A percentile compares a stretch with the other conserved stretches of the same genome.
phyloP scores from a whole-genome alignment of 1,140 invertebrate species.

The Spodoptera litura region DNA sequence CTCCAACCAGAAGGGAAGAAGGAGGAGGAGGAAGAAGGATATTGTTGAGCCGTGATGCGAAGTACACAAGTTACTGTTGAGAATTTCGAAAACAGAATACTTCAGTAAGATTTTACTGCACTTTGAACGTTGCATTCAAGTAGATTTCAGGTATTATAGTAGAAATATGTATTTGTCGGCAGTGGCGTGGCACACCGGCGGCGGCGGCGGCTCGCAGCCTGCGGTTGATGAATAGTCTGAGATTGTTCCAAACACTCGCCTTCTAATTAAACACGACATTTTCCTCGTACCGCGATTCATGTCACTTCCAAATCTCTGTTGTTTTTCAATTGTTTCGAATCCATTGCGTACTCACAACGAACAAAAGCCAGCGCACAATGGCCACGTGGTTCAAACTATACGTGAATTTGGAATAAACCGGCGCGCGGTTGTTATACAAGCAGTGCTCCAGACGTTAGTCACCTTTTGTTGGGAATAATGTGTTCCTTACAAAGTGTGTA shows the following conservation, averaged over 20 bases:
- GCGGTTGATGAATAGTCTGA: conserved; percentile 7
- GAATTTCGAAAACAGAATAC: too few species aligned
- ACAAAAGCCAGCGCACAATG: conserved; percentile 1
- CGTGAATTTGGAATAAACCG: neutral
- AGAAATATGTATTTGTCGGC: too few species aligned
- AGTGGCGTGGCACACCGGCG: too few species aligned
- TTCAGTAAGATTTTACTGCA: too few species aligned
- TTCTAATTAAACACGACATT: conserved; percentile 15
- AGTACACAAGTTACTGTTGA: too few species aligned
- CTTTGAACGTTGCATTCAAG: too few species aligned
- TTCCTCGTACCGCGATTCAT: neutral
- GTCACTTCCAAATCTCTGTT: conserved; percentile 15
- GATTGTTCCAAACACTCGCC: conserved; percentile 23
- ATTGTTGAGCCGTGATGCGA: too few species aligned
- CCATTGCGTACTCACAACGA: conserved; percentile 6
- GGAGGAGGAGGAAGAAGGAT: too few species aligned
- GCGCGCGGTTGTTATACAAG: neutral
- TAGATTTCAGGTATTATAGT: too few species aligned
- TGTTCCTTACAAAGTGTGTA: conserved; percentile 20
- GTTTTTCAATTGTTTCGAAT: conserved; percentile 28
- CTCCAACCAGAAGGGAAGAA: too few species aligned
- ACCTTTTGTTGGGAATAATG: conserved; percentile 26
- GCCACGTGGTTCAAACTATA: conserved; percentile 29
- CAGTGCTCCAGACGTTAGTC: conserved; percentile 9
- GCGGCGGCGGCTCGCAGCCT: neutral